phyloP scores from a whole-genome alignment of 2,113 vertebrate genomes.

The Petroica traversi region DNA sequence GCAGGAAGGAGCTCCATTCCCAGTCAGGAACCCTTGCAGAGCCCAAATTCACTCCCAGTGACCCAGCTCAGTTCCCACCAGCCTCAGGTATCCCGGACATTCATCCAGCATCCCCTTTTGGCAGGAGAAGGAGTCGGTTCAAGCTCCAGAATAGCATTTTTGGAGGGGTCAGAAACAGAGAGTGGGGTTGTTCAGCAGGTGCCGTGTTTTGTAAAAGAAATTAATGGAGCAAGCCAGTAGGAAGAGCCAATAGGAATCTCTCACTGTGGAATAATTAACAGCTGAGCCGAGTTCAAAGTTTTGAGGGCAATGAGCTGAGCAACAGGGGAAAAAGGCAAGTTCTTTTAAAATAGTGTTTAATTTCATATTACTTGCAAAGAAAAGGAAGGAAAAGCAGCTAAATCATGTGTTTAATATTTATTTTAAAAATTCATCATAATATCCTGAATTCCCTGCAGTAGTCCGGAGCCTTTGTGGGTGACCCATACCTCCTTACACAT shows the following conservation, averaged over 20 bases:
- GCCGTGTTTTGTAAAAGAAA: not conserved
- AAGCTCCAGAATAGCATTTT: not conserved
- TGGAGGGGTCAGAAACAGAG: not conserved
- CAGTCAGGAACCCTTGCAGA: not conserved
- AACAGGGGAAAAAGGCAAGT: not conserved
- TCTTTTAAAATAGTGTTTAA: conserved; percentile 9
- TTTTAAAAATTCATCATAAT: conserved; percentile 5
- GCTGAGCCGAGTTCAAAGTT: conserved; percentile 16
- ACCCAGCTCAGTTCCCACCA: not conserved
- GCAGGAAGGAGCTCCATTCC: not conserved
- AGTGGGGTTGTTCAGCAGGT: not conserved
- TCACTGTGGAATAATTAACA: conserved; percentile 19
- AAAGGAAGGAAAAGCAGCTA: conserved; percentile 40
- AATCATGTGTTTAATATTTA: conserved; percentile 26
- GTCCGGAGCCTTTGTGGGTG: not conserved
- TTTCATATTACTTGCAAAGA: conserved; percentile 8
- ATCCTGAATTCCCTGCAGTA: not conserved
- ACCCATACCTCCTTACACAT: not conserved
- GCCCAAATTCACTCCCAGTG: not conserved
- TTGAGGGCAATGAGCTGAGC: conserved; percentile 10
- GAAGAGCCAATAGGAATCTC: not conserved
- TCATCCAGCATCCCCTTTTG: not conserved
- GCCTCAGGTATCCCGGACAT: not conserved
- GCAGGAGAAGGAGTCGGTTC: not conserved
- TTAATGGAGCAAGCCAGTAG: not conserved